Evolutionary conservation across 1,140 invertebrate genomes (phyloP).

Genomic region (Trachelipus rathkii): DNA sequence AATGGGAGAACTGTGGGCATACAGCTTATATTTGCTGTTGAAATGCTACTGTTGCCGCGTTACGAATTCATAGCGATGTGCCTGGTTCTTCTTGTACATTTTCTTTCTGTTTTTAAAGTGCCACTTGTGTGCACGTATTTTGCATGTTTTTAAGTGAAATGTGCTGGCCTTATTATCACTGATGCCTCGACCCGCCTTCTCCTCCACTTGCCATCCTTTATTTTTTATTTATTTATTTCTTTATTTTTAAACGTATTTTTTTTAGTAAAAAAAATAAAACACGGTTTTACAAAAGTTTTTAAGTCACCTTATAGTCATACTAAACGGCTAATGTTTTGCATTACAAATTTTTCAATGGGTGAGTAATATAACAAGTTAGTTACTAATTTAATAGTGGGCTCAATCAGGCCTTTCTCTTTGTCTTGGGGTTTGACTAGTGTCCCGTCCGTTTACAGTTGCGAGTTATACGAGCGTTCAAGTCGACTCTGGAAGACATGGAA

Average conservation of each 20-base stretch:
- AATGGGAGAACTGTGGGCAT: constrained; percentile 4
- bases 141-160: constrained; percentile 36
- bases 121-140: constrained; percentile 43
- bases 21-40: constrained; percentile 4
- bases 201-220: constrained; percentile 36
- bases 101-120: constrained; percentile 32
- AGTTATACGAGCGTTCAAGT: constrained; percentile 99
- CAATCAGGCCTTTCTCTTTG: constrained; percentile 18
- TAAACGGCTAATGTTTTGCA: not conserved
- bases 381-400: constrained; percentile 10
- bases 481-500: constrained; percentile 98
- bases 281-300: not conserved
- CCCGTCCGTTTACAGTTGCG: constrained; percentile 84
- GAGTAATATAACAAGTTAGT: constrained; percentile 12
- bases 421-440: constrained; percentile 48
- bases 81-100: constrained; percentile 25
- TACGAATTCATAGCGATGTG: constrained; percentile 31
- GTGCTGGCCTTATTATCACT: constrained; percentile 38
- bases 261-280: not conserved
- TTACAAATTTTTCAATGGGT: constrained; percentile 20
- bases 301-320: not conserved
- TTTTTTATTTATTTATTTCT: constrained; percentile 36
- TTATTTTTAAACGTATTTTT: constrained; percentile 19
- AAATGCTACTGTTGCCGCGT: constrained; percentile 2
- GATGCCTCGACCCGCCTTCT: constrained; percentile 39